Evolutionary conservation across 2,113 vertebrate species (phyloP).

Genomic region (Murina feae): DNA sequence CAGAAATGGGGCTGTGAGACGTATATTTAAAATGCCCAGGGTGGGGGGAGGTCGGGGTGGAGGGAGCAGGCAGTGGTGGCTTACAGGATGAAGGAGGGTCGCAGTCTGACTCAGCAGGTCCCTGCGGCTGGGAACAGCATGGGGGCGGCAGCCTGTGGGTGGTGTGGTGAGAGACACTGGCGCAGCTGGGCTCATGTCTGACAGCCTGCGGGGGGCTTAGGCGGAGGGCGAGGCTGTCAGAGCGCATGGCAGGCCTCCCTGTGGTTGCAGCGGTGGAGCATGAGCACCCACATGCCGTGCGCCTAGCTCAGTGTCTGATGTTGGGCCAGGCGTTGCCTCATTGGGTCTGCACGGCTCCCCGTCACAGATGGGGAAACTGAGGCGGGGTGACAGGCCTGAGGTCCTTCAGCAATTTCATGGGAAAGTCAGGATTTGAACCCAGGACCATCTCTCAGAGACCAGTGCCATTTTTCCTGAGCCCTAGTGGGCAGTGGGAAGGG

Average conservation of each 20-base stretch:
- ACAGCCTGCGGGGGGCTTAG: background rate
- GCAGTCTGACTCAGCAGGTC: slow-evolving; percentile 18
- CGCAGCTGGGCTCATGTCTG: background rate
- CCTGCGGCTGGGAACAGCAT: background rate
- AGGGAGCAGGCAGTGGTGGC: background rate
- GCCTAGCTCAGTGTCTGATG: accelerated
- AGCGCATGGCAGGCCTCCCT: background rate
- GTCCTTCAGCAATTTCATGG: background rate
- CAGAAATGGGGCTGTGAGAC: background rate
- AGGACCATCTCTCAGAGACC: background rate
- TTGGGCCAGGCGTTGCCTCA: background rate
- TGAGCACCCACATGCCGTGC: background rate
- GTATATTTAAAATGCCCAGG: background rate
- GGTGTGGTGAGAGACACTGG: slow-evolving; percentile 22
- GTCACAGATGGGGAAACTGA: background rate
- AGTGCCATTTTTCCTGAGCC: background rate
- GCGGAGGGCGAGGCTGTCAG: background rate
- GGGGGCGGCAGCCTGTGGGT: background rate
- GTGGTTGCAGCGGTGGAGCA: background rate
- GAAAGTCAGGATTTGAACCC: background rate
- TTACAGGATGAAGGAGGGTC: background rate
- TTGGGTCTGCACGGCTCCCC: background rate
- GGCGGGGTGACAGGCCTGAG: background rate
- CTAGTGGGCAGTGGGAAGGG: background rate
- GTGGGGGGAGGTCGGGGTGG: background rate